Evolutionary conservation across 64 coral and sea anemone species (phyloP), one percentile per base, ranked within the genome.

Genomic region (Cladopsammia gracilis): DNA sequence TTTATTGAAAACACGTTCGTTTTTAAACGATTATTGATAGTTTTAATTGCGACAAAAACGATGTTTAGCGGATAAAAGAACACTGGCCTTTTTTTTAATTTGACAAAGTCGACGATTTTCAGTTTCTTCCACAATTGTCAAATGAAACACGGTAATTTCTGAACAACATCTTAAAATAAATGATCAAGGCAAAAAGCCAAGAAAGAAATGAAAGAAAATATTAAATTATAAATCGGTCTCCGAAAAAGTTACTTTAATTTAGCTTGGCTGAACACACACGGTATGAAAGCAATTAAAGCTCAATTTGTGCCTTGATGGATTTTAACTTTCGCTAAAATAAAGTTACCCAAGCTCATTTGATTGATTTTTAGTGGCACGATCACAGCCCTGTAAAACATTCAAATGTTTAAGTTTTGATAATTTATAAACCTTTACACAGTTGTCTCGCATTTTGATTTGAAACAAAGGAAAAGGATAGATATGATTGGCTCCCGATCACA

Each of bases 351-450:
- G 4, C 3, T n/a, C 43, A 14, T 84, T 67, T 84, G 49, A 62
- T 51, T n/a, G 3, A 62, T 50, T 48, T 49, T 25, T n/a, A 65
- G 23, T 67, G 61, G 46, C 46, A 46, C 15, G 78, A 20, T 58
- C 42, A 47, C 57, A 82, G 58, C 25, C 57, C 45, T 44, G 60
- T 67, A 23, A 52, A 47, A 51, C 26, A 65, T 67, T 84, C 44
- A 51, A 48, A 84, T 47, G 80, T 22, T 84, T 68, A 24, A 50
- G 24, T 48, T 84, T 84, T 19, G 18, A 44, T 84, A 49, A 84
- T 84, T 68, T 84, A 3, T 52, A 50, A 65, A 84, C 58, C 72
- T 67, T 84, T 84, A 62, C 62, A 67, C 60, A 84, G 61, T 84
- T 84, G 80, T 45, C 19, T 50, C 16, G 9, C 16, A 49, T 49